Evolutionary conservation across 2,797 vertebrate species (phyloP).

Genomic region (Caiman crocodilus): DNA sequence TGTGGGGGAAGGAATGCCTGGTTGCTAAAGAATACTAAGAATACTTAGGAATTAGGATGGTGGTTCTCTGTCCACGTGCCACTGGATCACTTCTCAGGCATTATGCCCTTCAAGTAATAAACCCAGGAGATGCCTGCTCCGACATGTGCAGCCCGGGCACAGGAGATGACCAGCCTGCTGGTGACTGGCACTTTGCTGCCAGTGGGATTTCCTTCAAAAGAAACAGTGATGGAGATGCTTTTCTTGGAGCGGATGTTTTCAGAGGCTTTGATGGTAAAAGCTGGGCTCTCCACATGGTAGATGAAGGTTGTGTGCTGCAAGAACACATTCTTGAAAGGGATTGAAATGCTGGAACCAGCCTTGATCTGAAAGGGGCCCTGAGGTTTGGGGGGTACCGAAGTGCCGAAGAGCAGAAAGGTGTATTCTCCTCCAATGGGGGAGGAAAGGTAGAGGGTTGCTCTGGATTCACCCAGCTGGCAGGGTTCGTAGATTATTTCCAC

Average conservation of each 20-base stretch:
- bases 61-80: background rate
- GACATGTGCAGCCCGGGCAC: slow-evolving; percentile 71
- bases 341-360: slow-evolving; percentile 75
- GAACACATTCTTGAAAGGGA: slow-evolving; percentile 93
- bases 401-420: slow-evolving; percentile 84
- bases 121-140: slow-evolving; percentile 82
- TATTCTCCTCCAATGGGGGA: slow-evolving; percentile 84
- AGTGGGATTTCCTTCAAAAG: slow-evolving; percentile 75
- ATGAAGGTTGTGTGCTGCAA: slow-evolving; percentile 80
- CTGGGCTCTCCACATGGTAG: slow-evolving; percentile 84
- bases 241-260: slow-evolving; percentile 84
- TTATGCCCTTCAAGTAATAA: slow-evolving; percentile 87
- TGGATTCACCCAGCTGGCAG: slow-evolving; percentile 85
- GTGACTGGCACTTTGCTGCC: slow-evolving; percentile 71
- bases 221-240: slow-evolving; percentile 78
- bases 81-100: slow-evolving; percentile 48
- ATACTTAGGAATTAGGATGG: background rate
- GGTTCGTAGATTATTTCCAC: slow-evolving; percentile 90
- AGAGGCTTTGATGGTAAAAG: slow-evolving; percentile 80
- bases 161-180: slow-evolving; percentile 84
- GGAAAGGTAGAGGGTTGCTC: slow-evolving; percentile 79
- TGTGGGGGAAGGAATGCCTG: background rate
- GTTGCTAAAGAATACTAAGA: background rate
- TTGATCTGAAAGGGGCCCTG: slow-evolving; percentile 87
- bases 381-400: slow-evolving; percentile 84